Base-by-base conservation (phyloP, 2,888 invertebrate genomes). In the Argyresthia goedartella region DNA sequence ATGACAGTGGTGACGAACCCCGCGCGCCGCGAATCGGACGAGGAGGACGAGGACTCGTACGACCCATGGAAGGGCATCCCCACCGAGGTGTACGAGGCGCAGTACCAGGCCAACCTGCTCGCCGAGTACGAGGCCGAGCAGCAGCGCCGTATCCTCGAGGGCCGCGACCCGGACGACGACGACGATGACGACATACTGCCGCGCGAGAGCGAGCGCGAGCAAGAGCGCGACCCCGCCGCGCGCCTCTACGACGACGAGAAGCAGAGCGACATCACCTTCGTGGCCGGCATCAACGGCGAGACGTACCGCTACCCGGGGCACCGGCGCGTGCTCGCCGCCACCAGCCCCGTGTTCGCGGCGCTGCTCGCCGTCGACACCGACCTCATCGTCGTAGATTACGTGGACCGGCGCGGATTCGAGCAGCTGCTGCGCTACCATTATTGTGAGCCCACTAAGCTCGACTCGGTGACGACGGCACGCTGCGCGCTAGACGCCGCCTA, bases 401-500 rank as follows among this genome's bases (percentile, higher is more conserved):
- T 91, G 10, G 91, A 91, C 57, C 89, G 90, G 41, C 79, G 91
- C 50, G 92, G 91, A 25, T 92, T 92, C 63, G 90, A 91, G 64
- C 88, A 91, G 63, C 76, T 92, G 3, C 80, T 91, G 49, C 81
- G 92, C 57, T 91, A 89, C 68, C 82, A 92, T 58, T 91, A 92
- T 67, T 89, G 89, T 50, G 89, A 91, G 57, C 87, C 89, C 3
- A 88, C 90, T 10, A 79, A 87, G 50, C 84, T 93, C 48, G 88
- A 89, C 59, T 89, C 91, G 0, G 89, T 91, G 9, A 81, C 81
- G 11, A 91, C 91, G 1, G 92, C 93, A 7, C 82, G 94, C 25
- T 88, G 89, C 42, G 89, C 94, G 0, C 88, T 95, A 33, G 91
- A 92, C 57, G 92, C 92, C 1, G 93, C 93, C 16, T 91, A 93